Evolutionary conservation across 2,113 vertebrate species (phyloP).

Genomic region (Sander lucioperca): DNA sequence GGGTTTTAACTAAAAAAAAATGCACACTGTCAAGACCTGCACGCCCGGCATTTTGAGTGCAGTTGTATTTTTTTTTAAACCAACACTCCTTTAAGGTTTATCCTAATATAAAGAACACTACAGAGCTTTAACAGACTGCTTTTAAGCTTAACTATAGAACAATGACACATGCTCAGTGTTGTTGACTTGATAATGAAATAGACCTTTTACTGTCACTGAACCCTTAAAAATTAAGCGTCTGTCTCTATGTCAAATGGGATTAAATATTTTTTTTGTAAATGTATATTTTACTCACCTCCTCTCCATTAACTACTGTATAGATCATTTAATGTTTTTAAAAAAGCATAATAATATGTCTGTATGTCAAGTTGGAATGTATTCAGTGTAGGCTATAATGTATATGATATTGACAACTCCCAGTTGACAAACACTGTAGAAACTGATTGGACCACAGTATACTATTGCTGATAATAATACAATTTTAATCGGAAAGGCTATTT

Average conservation of each 20-base stretch:
- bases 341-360: constrained; percentile 61
- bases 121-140: constrained; percentile 34
- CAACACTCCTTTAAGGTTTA: constrained; percentile 40
- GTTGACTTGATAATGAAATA: constrained; percentile 46
- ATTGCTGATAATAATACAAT: constrained; percentile 66
- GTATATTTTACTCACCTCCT: constrained; percentile 75
- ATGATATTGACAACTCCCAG: constrained; percentile 57
- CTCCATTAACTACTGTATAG: constrained; percentile 65
- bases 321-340: constrained; percentile 59
- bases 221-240: constrained; percentile 49
- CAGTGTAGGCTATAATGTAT: constrained; percentile 59
- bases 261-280: constrained; percentile 81
- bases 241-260: constrained; percentile 63
- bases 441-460: constrained; percentile 60
- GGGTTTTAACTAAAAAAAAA: constrained; percentile 41
- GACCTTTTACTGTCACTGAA: constrained; percentile 61
- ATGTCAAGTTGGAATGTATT: constrained; percentile 69
- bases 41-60: constrained; percentile 44
- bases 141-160: constrained; percentile 50
- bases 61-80: constrained; percentile 43
- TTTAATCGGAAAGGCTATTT: constrained; percentile 45
- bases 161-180: constrained; percentile 53
- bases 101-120: constrained; percentile 35
- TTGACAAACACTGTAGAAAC: constrained; percentile 58
- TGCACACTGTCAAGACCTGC: constrained; percentile 50